Percentiles rank a stretch among this genome's conserved stretches.
Evolutionary conservation across 2,113 vertebrate species (phyloP).

Genomic region (Corythoichthys intestinalis): DNA sequence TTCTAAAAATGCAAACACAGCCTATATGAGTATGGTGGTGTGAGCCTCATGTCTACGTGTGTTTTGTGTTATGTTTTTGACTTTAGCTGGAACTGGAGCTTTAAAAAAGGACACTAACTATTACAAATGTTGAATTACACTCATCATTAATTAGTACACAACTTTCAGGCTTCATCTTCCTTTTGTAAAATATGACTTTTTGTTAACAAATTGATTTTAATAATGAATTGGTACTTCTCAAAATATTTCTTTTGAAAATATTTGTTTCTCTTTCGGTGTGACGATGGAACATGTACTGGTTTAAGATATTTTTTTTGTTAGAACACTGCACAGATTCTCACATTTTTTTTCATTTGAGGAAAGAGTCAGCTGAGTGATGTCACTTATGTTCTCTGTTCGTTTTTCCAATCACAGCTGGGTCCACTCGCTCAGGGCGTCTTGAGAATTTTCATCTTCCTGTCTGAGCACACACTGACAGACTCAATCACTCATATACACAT

Average conservation of each 20-base stretch:
- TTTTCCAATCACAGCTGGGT: not conserved
- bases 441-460: conserved; percentile 12
- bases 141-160: too few species aligned
- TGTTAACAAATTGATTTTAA: too few species aligned
- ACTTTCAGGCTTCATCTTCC: too few species aligned
- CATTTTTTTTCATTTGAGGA: not conserved
- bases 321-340: conserved; percentile 9
- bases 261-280: too few species aligned
- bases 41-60: too few species aligned
- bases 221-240: too few species aligned
- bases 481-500: conserved; percentile 1
- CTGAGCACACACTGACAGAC: not conserved
- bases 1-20: not conserved
- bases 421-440: not conserved
- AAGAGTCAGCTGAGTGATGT: not conserved
- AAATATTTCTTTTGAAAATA: too few species aligned
- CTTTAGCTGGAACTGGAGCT: too few species aligned
- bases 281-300: too few species aligned
- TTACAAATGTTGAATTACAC: too few species aligned
- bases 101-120: too few species aligned
- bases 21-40: not conserved
- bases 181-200: not conserved
- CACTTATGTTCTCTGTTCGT: not conserved
- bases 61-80: too few species aligned
- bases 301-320: not conserved